Percentiles rank a stretch among this genome's conserved stretches.
Evolutionary conservation across 1,140 invertebrate genomes (phyloP).

Genomic region (Stegodyphus mimosarum): DNA sequence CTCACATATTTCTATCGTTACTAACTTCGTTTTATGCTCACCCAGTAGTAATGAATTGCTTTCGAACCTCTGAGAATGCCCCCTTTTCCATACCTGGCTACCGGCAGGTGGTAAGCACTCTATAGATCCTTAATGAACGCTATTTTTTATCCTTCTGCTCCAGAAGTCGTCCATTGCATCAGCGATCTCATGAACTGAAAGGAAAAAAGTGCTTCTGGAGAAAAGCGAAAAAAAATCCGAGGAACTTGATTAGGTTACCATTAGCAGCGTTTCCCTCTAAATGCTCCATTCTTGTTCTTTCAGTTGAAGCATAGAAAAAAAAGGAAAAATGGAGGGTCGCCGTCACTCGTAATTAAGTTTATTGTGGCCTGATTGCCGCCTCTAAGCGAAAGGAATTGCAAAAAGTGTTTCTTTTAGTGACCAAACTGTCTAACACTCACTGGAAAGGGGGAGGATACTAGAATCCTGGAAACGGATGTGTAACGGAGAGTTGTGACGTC

Average conservation of each 20-base stretch:
- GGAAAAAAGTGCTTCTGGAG: neutral
- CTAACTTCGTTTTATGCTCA: neutral
- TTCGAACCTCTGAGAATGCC: neutral
- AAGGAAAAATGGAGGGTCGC: neutral
- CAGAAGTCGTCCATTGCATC: neutral
- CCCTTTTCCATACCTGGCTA: neutral
- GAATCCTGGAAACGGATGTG: too few relatives aligned
- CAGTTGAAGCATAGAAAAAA: neutral
- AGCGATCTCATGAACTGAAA: neutral
- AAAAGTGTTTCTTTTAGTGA: slow-evolving; percentile 51
- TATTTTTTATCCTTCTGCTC: neutral
- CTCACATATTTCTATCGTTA: too few relatives aligned
- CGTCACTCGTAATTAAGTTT: slow-evolving; percentile 59
- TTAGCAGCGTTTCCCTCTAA: slow-evolving; percentile 52
- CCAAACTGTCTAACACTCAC: neutral
- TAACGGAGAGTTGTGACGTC: too few relatives aligned
- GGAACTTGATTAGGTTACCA: slow-evolving; percentile 55
- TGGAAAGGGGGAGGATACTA: neutral
- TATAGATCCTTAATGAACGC: slow-evolving; percentile 8
- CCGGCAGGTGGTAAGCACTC: slow-evolving; percentile 38
- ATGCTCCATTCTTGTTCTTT: slow-evolving; percentile 34
- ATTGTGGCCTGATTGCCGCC: slow-evolving; percentile 55
- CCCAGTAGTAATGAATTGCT: neutral
- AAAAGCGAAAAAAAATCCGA: slow-evolving; percentile 12
- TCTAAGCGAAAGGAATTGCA: slow-evolving; percentile 43